phyloP scores from a whole-genome alignment of 1,140 invertebrate species.

The Drosophila takahashii region DNA sequence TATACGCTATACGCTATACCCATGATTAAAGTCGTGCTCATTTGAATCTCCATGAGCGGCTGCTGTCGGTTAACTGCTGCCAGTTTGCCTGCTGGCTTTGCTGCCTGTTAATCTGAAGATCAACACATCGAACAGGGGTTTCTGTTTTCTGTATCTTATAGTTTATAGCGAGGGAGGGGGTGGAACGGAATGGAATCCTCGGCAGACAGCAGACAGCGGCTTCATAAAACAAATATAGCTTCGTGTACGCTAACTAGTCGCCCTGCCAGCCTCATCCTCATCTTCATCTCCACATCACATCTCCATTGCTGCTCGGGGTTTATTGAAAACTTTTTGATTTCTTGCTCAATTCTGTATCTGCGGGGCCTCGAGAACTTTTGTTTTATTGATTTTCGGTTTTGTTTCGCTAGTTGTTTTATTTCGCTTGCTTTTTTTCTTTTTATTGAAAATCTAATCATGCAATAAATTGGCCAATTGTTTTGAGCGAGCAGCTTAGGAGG shows the following conservation, averaged over 20 bases:
- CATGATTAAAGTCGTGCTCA: constrained; percentile 74
- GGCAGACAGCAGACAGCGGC: constrained; percentile 48
- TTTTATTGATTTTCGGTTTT: constrained; percentile 67
- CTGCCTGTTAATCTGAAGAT: constrained; percentile 82
- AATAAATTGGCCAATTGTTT: constrained; percentile 83
- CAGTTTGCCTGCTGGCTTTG: constrained; percentile 47
- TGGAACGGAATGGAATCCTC: constrained; percentile 21
- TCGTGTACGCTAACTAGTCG: constrained; percentile 77
- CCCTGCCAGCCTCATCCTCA: constrained; percentile 41
- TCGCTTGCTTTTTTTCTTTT: constrained; percentile 10
- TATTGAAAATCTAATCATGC: constrained; percentile 79
- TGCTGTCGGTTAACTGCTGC: constrained; percentile 37
- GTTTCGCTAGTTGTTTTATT: constrained; percentile 12
- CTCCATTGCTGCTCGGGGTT: constrained; percentile 19
- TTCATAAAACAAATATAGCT: constrained; percentile 80
- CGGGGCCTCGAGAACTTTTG: constrained; percentile 52
- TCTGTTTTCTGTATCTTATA: background rate
- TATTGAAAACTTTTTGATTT: constrained; percentile 63
- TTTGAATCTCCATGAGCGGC: constrained; percentile 74
- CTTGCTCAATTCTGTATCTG: constrained; percentile 65
- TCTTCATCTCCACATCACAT: constrained; percentile 34
- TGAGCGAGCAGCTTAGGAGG: constrained; percentile 45
- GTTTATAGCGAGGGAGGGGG: background rate
- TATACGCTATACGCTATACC: constrained; percentile 49
- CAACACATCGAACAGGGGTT: constrained; percentile 63